phyloP scores from a whole-genome alignment of 2,797 vertebrate species.

The Enteromius paludinosus region DNA sequence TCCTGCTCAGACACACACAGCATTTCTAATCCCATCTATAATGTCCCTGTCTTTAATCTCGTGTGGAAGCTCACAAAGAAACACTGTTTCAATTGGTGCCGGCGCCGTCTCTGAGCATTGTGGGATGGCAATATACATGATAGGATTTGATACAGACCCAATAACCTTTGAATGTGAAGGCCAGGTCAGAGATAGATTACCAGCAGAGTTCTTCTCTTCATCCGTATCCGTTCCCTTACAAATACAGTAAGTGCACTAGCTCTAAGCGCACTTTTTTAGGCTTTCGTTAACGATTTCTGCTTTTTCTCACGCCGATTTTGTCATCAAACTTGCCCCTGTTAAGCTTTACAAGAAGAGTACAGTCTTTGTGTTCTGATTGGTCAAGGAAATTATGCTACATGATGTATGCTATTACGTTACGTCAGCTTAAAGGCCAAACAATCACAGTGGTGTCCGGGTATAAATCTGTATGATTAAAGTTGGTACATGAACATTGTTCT shows the following conservation, averaged over 20 bases:
- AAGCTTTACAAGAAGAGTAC: not conserved
- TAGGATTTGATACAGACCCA: conserved; percentile 72
- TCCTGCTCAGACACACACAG: not conserved
- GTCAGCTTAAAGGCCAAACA: conserved; percentile 22
- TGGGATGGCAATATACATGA: conserved; percentile 68
- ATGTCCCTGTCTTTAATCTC: conserved; percentile 51
- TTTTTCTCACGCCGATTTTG: not conserved
- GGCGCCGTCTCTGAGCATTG: conserved; percentile 38
- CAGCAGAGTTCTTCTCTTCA: conserved; percentile 5
- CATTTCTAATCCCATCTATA: conserved; percentile 26
- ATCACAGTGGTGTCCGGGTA: not conserved
- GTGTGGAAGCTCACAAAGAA: conserved; percentile 29
- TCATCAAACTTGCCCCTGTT: not conserved
- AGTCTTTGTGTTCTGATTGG: conserved; percentile 16
- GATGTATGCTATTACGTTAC: conserved; percentile 36
- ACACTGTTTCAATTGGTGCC: conserved; percentile 16
- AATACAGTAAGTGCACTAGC: not conserved
- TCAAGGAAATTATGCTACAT: not conserved
- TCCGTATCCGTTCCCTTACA: conserved; percentile 30
- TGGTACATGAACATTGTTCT: conserved; percentile 5
- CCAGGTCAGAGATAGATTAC: conserved; percentile 66
- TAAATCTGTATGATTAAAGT: conserved; percentile 21
- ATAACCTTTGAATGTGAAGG: conserved; percentile 61
- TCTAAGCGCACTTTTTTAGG: not conserved
- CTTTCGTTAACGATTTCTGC: not conserved